Evolutionary conservation across 2,797 vertebrate species (phyloP), one percentile per base, ranked within the genome.

Genomic region (Craterocephalus amniculus): DNA sequence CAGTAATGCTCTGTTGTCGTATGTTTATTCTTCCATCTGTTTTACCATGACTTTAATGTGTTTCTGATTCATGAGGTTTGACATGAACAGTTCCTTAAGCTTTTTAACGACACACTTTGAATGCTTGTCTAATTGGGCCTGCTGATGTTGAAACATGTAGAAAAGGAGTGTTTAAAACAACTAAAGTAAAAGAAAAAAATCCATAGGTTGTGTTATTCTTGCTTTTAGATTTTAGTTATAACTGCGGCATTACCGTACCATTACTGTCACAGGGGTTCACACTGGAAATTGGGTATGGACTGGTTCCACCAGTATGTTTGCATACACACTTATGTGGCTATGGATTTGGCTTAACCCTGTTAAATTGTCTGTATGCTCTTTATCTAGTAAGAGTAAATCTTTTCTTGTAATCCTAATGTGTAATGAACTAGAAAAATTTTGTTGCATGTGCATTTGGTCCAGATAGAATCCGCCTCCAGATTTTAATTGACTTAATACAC

Each of bases 1-100:
- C 60, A 49, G 85, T 91, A 82, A 92, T 87, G 72, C 77, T 83
- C 66, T 70, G 71, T 70, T 81, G 76, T 70, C 66, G 75, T 83
- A 35, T 88, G 84, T 87, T 84, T 80, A 70, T 76, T 78, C 72
- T 83, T 65, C 70, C 69, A 79, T 84, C 75, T 77, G 73, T 80
- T 83, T 87, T 32, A 81, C 73, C 61, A n/a, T 79, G 80, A 81
- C 80, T 74, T 70, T 70, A 87, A 67, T 57, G 69, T 69, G 74
- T 85, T 79, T 88, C 22, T 78, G 64, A 72, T 86, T 70, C 74
- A 62, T 56, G 34, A 58, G 36, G 2, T 74, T 63, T 74, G 36
- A 58, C 67, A 70, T 22, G 54, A 40, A 67, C 66, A 51, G 60
- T 72, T 54, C 26, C 63, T 74, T 13, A 58, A 34, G 32, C 35